Evolutionary conservation across 2,113 vertebrate genomes (phyloP), one percentile per base, ranked within the genome.

Genomic region (Procapra przewalskii): DNA sequence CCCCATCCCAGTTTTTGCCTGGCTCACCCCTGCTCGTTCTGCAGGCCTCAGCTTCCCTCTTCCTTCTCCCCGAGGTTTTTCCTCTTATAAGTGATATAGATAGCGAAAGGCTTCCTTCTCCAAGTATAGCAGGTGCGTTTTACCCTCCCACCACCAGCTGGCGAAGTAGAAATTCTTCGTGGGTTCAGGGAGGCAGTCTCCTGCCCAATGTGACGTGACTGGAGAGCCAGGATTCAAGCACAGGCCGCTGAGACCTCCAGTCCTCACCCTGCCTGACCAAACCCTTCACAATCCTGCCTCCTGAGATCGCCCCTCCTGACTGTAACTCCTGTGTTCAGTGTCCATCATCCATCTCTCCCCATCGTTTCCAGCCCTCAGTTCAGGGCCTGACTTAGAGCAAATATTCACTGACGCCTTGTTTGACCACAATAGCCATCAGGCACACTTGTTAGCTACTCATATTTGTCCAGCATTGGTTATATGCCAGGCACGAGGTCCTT

Each of bases 401-500:
- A 3, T 33, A 2, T 48, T 62, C 23, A 31, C 1, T 36, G 25
- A 82, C 5, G 88, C 7, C 82, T 21, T 50, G 25, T 27, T 88
- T 54, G 71, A 52, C 31, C 36, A 4, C 48, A 43, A 6, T 3
- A 13, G 13, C 36, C 29, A 25, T 43, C 60, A 82, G 3, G 9
- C 25, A 15, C 1, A 3, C 60, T 43, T 52, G 17, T 9, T 17
- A 40, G 50, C n/a, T 27, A 8, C 14, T 45, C 1, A 2, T 52
- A 5, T 57, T 52, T 43, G 16, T 21, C 13, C 4, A 23, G 8
- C 3, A 0, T 31, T 40, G 3, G 4, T 33, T 89, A 4, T 19
- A 55, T 62, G 82, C 50, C 7, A 50, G 91, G n/a, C 60, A 5
- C 67, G 13, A 40, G 82, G 48, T 16, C 12, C 31, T 0, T 60